Conservation (phyloP, 2,888 invertebrate genomes). For the Brachylomia viminalis region DNA sequence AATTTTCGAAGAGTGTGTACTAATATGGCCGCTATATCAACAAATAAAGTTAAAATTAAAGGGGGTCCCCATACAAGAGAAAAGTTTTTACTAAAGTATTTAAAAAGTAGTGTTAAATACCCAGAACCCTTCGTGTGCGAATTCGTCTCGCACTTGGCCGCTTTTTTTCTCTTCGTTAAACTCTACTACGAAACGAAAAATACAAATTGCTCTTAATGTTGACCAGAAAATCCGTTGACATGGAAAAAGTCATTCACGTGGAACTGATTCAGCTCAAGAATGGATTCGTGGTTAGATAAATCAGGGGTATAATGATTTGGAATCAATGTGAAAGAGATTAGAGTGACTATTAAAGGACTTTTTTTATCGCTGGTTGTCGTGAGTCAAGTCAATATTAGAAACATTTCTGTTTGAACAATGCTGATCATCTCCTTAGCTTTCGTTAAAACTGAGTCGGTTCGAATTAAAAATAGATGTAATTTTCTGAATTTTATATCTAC, state of each 20-base stretch:
- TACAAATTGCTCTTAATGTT: constrained; percentile 77
- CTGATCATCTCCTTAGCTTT: neutral
- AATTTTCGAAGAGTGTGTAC: neutral
- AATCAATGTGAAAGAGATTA: constrained; percentile 54
- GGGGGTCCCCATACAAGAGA: neutral
- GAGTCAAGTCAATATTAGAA: neutral
- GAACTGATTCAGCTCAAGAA: constrained; percentile 82
- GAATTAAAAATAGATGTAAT: neutral
- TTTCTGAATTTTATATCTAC: neutral
- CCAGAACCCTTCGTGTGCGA: too few relatives aligned
- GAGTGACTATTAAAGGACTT: constrained; percentile 12
- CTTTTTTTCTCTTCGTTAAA: constrained; percentile 60
- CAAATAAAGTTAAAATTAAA: neutral
- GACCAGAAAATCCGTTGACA: constrained; percentile 79
- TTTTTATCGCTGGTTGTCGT: constrained; percentile 6
- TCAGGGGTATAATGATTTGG: constrained; percentile 71
- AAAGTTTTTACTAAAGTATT: too few relatives aligned
- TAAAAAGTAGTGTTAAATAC: neutral
- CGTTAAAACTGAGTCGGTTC: neutral
- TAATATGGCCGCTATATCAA: neutral
- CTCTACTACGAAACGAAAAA: constrained; percentile 70
- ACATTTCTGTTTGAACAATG: neutral
- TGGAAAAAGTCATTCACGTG: constrained; percentile 83
- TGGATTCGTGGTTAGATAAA: constrained; percentile 80
- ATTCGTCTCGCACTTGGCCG: neutral